Evolutionary conservation across 1,140 invertebrate genomes (phyloP).

Genomic region (Arctopsyche grandis): DNA sequence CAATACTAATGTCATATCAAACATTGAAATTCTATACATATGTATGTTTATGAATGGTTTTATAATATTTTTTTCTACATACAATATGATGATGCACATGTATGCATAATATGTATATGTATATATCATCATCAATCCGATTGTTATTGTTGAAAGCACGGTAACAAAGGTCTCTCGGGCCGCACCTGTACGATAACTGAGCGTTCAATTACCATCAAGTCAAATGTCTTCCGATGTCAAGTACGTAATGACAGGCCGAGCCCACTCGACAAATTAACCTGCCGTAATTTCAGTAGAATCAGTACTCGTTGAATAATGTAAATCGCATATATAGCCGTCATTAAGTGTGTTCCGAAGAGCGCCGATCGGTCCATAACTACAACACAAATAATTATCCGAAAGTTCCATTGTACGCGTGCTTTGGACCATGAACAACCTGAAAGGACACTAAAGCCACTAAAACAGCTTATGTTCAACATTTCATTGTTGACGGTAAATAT

Average conservation of each 20-base stretch:
- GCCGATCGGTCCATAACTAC: neutral
- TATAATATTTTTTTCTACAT: no score
- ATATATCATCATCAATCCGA: no score
- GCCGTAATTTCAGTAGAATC: conserved; percentile 48
- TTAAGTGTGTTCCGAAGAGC: conserved; percentile 9
- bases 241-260: conserved; percentile 48
- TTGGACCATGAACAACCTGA: neutral
- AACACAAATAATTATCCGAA: neutral
- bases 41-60: no score
- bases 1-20: no score
- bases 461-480: no score
- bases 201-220: conserved; percentile 49
- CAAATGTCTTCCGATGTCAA: conserved; percentile 53
- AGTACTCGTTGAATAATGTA: conserved; percentile 39
- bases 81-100: no score
- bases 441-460: no score
- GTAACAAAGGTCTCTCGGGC: neutral
- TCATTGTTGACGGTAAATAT: no score
- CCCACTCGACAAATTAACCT: conserved; percentile 49
- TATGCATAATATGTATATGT: no score
- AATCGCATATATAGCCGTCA: conserved; percentile 28
- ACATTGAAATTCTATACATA: no score
- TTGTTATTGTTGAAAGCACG: neutral
- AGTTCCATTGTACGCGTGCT: neutral
- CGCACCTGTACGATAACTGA: conserved; percentile 46